Percentiles rank a stretch among this genome's conserved stretches.
These are phyloP conservation scores for Hydrozoanthus tunicans DNA, from an alignment of 64 coral and sea anemone species.

Conservation along the genomic window DNA sequence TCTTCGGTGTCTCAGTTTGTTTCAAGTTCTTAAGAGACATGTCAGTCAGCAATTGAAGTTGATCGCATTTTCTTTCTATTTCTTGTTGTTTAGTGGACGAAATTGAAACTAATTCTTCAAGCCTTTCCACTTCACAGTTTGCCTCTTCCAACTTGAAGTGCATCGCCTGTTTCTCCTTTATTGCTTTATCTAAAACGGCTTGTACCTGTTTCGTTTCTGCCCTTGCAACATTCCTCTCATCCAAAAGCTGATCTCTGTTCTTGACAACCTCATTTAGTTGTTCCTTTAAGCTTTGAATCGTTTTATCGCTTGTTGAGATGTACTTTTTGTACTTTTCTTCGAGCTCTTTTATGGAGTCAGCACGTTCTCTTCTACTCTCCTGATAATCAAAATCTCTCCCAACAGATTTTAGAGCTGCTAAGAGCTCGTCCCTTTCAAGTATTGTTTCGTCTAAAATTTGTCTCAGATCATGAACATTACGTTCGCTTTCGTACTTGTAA, in stretches of 20 bases:
- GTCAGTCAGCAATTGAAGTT: constrained; percentile 87
- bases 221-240: constrained; percentile 50
- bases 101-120: constrained; percentile 78
- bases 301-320: constrained; percentile 86
- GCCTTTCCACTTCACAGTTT: constrained; percentile 75
- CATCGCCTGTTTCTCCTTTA: constrained; percentile 79
- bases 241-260: constrained; percentile 69
- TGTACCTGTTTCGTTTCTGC: constrained; percentile 58
- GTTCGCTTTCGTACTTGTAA: constrained; percentile 89
- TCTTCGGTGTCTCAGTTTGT: constrained; percentile 77
- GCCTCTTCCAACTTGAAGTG: constrained; percentile 73
- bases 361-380: constrained; percentile 56
- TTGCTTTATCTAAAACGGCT: constrained; percentile 58
- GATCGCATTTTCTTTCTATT: constrained; percentile 80
- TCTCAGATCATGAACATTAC: constrained; percentile 77
- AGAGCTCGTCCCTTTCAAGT: constrained; percentile 87
- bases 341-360: constrained; percentile 72
- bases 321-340: constrained; percentile 88
- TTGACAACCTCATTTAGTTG: constrained; percentile 76
- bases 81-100: constrained; percentile 74
- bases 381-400: constrained; percentile 69
- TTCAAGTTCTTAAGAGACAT: constrained; percentile 90
- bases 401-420: constrained; percentile 70
- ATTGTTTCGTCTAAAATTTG: constrained; percentile 74
- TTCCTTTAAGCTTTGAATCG: constrained; percentile 85